A percentile compares a stretch with the other conserved stretches of the same genome.
Evolutionary conservation across 2,113 vertebrate species (phyloP).

Genomic region (Amblyopsis rosae): DNA sequence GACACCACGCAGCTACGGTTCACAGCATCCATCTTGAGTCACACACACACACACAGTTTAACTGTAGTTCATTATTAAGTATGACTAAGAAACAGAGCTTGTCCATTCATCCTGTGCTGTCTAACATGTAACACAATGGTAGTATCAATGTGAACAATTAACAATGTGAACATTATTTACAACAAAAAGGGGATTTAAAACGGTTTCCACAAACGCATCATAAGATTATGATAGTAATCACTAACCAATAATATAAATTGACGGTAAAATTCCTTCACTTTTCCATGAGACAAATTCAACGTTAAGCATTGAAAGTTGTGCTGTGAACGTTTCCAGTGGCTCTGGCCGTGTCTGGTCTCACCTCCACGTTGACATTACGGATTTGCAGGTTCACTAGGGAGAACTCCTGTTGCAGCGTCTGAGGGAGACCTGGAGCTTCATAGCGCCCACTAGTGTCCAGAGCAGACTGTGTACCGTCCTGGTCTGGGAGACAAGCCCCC

Average conservation of each 20-base stretch:
- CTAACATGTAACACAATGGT: too few species aligned
- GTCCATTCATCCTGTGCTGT: too few species aligned
- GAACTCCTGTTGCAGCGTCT: constrained; percentile 98
- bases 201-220: too few species aligned
- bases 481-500: constrained; percentile 62
- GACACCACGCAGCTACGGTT: constrained; percentile 93
- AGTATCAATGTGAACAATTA: too few species aligned
- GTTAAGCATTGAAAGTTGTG: too few species aligned
- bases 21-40: constrained; percentile 88
- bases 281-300: too few species aligned
- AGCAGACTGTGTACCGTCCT: constrained; percentile 72
- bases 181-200: too few species aligned
- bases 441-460: constrained; percentile 73
- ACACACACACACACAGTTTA: neutral
- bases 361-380: constrained; percentile 96
- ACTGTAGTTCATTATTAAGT: neutral
- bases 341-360: constrained; percentile 48
- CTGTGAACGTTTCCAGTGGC: neutral
- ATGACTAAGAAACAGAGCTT: neutral
- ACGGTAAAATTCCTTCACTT: too few species aligned
- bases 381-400: constrained; percentile 98
- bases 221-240: too few species aligned
- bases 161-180: too few species aligned
- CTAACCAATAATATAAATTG: too few species aligned
- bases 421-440: constrained; percentile 84